A percentile compares a stretch with the other conserved stretches of the same genome.
Conservation (phyloP, 2,888 invertebrate genomes). For the Nipponacmea schrenckii region DNA sequence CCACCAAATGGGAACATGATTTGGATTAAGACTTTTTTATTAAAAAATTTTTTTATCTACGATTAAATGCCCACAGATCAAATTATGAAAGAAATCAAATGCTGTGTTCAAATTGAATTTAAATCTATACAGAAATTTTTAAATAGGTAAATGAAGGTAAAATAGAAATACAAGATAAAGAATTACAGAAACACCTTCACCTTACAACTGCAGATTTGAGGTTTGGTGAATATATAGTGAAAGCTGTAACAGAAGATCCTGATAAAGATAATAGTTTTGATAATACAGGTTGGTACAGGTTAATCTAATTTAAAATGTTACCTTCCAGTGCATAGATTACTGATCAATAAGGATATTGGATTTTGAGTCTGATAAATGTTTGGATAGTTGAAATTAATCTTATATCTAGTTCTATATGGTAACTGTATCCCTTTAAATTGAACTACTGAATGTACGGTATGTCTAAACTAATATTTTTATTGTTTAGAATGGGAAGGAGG, state of each 20-base stretch:
- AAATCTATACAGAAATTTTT: too few species aligned
- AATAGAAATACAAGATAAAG: constrained; percentile 84
- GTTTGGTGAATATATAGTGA: constrained; percentile 91
- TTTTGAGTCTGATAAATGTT: too few species aligned
- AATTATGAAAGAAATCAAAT: too few species aligned
- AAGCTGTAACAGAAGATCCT: constrained; percentile 71
- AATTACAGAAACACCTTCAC: constrained; percentile 83
- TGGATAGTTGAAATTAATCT: too few species aligned
- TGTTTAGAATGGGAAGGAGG: constrained; percentile 85
- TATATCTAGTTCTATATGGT: too few species aligned
- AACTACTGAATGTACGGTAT: too few species aligned
- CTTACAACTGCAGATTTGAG: constrained; percentile 93
- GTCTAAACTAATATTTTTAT: background rate
- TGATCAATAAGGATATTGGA: background rate
- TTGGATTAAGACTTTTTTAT: too few species aligned
- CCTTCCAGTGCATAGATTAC: background rate
- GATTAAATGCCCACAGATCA: too few species aligned
- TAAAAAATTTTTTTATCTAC: too few species aligned
- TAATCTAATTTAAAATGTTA: background rate
- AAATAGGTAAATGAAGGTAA: constrained; percentile 80
- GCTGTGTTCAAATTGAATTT: too few species aligned
- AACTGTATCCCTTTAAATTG: too few species aligned
- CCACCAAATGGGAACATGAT: too few species aligned
- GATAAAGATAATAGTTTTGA: constrained; percentile 78
- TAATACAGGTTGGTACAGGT: constrained; percentile 72